Evolutionary conservation across 1,140 invertebrate species (phyloP).

Genomic region (Pseudobourletiella spinata): DNA sequence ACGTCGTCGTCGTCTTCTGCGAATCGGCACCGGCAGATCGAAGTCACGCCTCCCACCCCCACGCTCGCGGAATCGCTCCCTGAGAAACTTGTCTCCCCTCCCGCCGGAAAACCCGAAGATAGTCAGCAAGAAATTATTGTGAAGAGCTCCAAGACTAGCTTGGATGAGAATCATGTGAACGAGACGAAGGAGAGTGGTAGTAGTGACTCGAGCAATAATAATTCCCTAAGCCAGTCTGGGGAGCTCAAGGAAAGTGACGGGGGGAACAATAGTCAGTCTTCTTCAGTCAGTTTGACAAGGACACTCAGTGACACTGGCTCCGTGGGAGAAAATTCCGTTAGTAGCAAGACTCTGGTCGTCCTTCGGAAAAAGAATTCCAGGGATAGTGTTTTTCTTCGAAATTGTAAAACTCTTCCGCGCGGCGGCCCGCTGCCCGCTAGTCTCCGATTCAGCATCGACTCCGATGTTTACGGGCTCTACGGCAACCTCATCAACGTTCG

Average conservation of each 20-base stretch:
- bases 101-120: background rate
- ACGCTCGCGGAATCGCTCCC: no score
- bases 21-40: background rate
- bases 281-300: constrained; percentile 2
- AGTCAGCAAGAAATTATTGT: background rate
- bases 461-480: constrained; percentile 80
- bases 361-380: constrained; percentile 35
- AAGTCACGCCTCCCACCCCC: background rate
- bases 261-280: background rate
- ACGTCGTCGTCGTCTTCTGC: background rate
- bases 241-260: background rate
- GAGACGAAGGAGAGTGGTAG: background rate
- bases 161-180: constrained; percentile 11
- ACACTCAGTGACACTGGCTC: constrained; percentile 10
- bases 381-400: constrained; percentile 44
- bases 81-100: no score
- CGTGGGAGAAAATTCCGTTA: constrained; percentile 3
- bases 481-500: constrained; percentile 81
- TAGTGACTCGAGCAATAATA: background rate
- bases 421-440: constrained; percentile 48
- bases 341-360: constrained; percentile 31
- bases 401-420: constrained; percentile 68
- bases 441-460: constrained; percentile 41
- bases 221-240: background rate
- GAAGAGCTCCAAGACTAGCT: background rate